A percentile compares a stretch with the other conserved stretches of the same genome.
Conservation (phyloP, 2,113 vertebrate species). For the Cebidichthys violaceus region DNA sequence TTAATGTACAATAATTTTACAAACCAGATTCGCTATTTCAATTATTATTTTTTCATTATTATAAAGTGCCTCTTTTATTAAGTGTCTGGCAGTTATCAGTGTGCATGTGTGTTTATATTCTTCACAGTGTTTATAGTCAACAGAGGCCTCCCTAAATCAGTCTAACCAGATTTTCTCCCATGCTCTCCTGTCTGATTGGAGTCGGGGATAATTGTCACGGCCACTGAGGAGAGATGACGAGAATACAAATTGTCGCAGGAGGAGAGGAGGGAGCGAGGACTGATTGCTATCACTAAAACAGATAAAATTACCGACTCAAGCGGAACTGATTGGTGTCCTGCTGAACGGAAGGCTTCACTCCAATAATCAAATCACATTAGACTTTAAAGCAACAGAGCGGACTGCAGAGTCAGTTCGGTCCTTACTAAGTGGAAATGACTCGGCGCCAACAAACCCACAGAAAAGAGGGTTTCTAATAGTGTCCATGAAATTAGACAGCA, state of each 20-base stretch:
- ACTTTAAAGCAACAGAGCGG: constrained; percentile 26
- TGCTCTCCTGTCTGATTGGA: constrained; percentile 67
- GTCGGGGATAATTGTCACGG: constrained; percentile 69
- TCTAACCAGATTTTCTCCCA: constrained; percentile 63
- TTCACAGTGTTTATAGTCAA: constrained; percentile 74
- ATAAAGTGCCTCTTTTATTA: constrained; percentile 9
- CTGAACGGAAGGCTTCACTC: constrained; percentile 63
- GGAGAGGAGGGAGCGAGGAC: constrained; percentile 35
- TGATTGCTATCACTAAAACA: constrained; percentile 68
- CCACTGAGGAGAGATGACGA: constrained; percentile 45
- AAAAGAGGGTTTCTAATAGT: constrained; percentile 13
- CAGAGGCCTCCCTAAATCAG: constrained; percentile 67
- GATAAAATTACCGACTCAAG: constrained; percentile 68
- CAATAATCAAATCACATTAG: constrained; percentile 60
- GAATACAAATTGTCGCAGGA: constrained; percentile 63
- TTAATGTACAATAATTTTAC: neutral
- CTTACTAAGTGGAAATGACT: constrained; percentile 26
- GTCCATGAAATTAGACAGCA: constrained; percentile 39
- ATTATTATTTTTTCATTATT: neutral
- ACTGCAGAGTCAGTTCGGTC: constrained; percentile 3
- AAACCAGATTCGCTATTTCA: neutral
- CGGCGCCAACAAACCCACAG: constrained; percentile 15
- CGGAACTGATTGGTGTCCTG: constrained; percentile 70
- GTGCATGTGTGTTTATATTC: constrained; percentile 53
- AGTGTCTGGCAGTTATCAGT: constrained; percentile 9